Evolutionary conservation across 2,888 invertebrate species (phyloP).

Genomic region (Ephialtes manifestator): DNA sequence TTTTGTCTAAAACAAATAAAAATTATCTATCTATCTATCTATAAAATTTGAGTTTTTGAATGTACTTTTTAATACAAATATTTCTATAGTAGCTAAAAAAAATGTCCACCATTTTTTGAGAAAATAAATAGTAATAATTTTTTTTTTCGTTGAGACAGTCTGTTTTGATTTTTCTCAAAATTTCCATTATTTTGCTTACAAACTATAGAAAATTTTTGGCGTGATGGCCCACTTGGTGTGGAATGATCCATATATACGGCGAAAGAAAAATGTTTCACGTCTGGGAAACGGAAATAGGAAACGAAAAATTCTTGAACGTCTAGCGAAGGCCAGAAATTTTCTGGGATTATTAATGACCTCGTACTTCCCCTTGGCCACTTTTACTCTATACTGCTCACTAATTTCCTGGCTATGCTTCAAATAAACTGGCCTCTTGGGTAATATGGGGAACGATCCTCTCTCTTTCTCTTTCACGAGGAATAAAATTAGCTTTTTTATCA

Average conservation of each 20-base stretch:
- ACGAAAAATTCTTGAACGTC: conserved; percentile 41
- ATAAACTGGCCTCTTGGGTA: conserved; percentile 36
- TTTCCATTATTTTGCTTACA: too few relatives aligned
- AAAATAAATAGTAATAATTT: too few relatives aligned
- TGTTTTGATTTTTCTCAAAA: too few relatives aligned
- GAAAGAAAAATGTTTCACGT: neutral
- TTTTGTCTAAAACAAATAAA: too few relatives aligned
- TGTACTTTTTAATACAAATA: too few relatives aligned
- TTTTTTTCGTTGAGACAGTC: too few relatives aligned
- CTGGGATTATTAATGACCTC: conserved; percentile 51
- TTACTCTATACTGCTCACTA: conserved; percentile 13
- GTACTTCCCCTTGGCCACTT: neutral
- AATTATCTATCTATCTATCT: too few relatives aligned
- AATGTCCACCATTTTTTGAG: too few relatives aligned
- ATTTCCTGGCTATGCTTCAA: conserved; percentile 27
- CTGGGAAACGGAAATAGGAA: conserved; percentile 19
- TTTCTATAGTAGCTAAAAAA: too few relatives aligned
- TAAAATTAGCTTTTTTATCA: conserved; percentile 11
- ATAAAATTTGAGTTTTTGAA: too few relatives aligned
- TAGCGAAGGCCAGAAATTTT: conserved; percentile 14
- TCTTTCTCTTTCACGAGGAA: neutral
- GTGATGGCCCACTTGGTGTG: too few relatives aligned
- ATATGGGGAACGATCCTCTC: conserved; percentile 15
- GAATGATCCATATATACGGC: neutral
- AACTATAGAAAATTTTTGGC: too few relatives aligned